phyloP scores from a whole-genome alignment of 2,888 invertebrate species.

The Pollenia amentaria region DNA sequence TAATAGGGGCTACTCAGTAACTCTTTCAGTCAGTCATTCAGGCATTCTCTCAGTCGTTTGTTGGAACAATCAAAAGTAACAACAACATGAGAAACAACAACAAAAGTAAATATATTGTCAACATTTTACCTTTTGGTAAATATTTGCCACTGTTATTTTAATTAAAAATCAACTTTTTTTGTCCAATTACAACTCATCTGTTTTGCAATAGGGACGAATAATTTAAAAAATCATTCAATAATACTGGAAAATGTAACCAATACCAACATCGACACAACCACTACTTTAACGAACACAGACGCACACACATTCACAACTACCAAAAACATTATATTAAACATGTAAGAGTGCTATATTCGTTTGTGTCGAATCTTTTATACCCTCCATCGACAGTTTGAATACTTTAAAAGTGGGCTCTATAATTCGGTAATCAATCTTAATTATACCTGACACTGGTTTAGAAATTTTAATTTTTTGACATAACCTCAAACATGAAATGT shows the following conservation, averaged over 20 bases:
- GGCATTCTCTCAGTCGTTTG: neutral
- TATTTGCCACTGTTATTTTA: conserved; percentile 74
- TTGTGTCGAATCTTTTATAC: no score
- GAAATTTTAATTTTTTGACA: no score
- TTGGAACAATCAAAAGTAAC: conserved; percentile 3
- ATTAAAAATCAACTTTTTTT: conserved; percentile 71
- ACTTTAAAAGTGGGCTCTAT: no score
- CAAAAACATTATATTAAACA: neutral
- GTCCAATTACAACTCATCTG: conserved; percentile 56
- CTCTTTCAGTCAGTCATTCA: neutral
- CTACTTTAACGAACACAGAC: neutral
- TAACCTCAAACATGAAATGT: no score
- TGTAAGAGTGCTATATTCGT: no score
- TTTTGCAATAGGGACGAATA: conserved; percentile 34
- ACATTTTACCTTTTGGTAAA: conserved; percentile 71
- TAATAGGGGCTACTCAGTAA: conserved; percentile 56
- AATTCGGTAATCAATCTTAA: no score
- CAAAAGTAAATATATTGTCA: conserved; percentile 55
- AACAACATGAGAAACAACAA: neutral
- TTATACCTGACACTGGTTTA: no score
- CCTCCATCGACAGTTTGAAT: no score
- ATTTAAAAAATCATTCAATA: conserved; percentile 34
- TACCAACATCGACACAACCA: neutral
- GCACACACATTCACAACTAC: neutral
- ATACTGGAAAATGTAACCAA: conserved; percentile 51